Percentiles rank a stretch among this genome's conserved stretches.
Conservation (phyloP, 1,140 invertebrate genomes). For the Pantala flavescens region DNA sequence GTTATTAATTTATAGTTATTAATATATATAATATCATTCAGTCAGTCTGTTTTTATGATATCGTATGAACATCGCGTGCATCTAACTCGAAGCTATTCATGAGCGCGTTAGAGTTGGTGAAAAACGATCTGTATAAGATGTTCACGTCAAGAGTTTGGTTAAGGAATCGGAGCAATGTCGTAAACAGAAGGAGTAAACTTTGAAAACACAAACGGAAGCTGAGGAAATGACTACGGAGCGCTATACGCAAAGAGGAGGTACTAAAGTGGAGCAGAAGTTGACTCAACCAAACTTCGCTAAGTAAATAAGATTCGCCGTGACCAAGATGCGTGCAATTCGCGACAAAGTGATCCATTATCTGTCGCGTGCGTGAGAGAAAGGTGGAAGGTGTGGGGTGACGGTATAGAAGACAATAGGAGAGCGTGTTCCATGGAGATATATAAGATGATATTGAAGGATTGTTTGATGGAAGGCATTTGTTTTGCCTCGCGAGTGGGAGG, state of each 20-base stretch:
- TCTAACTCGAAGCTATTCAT: too few relatives aligned
- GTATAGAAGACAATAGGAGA: background rate
- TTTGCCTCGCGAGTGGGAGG: too few relatives aligned
- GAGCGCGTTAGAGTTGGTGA: too few relatives aligned
- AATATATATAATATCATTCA: too few relatives aligned
- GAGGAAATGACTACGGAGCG: background rate
- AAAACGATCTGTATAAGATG: too few relatives aligned
- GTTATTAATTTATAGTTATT: too few relatives aligned
- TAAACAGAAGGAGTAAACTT: background rate
- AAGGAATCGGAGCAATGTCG: background rate
- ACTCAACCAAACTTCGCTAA: background rate
- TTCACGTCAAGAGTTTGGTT: too few relatives aligned
- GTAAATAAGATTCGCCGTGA: background rate
- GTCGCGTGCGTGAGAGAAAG: background rate
- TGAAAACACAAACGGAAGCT: background rate
- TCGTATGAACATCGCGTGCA: too few relatives aligned
- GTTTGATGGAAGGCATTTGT: too few relatives aligned
- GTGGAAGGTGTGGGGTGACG: background rate
- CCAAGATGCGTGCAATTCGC: background rate
- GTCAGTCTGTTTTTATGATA: too few relatives aligned
- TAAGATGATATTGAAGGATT: too few relatives aligned
- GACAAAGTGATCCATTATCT: background rate
- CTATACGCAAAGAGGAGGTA: background rate
- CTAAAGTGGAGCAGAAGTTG: background rate
- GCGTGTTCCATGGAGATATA: too few relatives aligned